phyloP scores from a whole-genome alignment of 2,797 vertebrate species.

The Clarias laeviceps region DNA sequence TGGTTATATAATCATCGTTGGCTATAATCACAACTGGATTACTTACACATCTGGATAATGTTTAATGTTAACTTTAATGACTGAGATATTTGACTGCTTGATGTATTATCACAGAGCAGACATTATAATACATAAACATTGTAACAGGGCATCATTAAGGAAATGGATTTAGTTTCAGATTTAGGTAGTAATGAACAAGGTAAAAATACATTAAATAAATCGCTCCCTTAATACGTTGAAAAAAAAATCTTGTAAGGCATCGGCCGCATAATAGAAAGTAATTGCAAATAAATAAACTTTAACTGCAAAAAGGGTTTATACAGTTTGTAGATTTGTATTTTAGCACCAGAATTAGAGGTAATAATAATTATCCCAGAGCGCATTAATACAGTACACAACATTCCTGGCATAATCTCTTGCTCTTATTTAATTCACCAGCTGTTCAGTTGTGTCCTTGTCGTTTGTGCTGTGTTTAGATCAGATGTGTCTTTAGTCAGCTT shows the following conservation, averaged over 20 bases:
- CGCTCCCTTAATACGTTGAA: background rate
- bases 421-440: constrained; percentile 49
- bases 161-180: background rate
- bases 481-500: constrained; percentile 13
- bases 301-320: background rate
- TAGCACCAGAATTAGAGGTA: constrained; percentile 28
- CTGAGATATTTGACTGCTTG: background rate
- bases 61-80: background rate
- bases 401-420: constrained; percentile 42
- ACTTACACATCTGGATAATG: background rate
- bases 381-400: constrained; percentile 18
- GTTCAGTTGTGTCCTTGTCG: constrained; percentile 44
- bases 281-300: background rate
- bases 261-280: too few relatives aligned
- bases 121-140: too few relatives aligned
- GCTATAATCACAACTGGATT: background rate
- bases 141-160: background rate
- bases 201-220: background rate
- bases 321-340: background rate
- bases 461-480: constrained; percentile 37
- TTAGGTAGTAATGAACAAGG: background rate
- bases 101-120: background rate
- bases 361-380: constrained; percentile 21
- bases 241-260: background rate
- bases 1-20: background rate